Evolutionary conservation across 2,113 vertebrate species (phyloP).

Genomic region (Camelus bactrianus): DNA sequence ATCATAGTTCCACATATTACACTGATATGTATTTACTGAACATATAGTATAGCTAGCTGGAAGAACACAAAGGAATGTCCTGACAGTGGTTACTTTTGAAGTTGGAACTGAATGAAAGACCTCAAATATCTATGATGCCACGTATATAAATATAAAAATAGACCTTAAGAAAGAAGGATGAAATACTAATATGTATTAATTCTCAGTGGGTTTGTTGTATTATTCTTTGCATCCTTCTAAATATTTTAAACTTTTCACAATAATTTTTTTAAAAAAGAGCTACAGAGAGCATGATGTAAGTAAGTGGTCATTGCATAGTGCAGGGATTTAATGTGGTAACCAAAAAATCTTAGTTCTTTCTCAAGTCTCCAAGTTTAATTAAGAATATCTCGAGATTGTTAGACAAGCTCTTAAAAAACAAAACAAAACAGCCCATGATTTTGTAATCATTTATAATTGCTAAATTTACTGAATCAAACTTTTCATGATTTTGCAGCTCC

Average conservation of each 20-base stretch:
- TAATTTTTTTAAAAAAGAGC: not conserved
- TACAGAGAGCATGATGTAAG: not conserved
- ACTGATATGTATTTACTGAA: not conserved
- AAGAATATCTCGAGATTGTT: not conserved
- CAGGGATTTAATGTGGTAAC: not conserved
- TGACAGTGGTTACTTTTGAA: not conserved
- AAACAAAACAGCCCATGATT: slow-evolving; percentile 24
- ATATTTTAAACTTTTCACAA: not conserved
- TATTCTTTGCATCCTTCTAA: not conserved
- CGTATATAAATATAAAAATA: not conserved
- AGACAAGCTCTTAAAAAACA: slow-evolving; percentile 28
- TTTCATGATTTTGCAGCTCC: slow-evolving; percentile 27
- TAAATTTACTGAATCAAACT: slow-evolving; percentile 13
- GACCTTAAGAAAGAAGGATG: not conserved
- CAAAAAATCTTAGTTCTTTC: not conserved
- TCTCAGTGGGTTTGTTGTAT: not conserved
- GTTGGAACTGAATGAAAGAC: not conserved
- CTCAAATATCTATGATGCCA: not conserved
- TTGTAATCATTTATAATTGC: slow-evolving; percentile 13
- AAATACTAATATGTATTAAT: not conserved
- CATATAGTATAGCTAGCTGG: not conserved
- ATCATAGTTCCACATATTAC: not conserved
- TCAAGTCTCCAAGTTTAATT: slow-evolving; percentile 28
- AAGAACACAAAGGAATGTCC: slow-evolving; percentile 9
- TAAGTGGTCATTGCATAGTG: not conserved